Percentiles rank a stretch among this genome's conserved stretches.
Evolutionary conservation across 2,797 vertebrate species (phyloP).

Genomic region (Anolis apletophallus): DNA sequence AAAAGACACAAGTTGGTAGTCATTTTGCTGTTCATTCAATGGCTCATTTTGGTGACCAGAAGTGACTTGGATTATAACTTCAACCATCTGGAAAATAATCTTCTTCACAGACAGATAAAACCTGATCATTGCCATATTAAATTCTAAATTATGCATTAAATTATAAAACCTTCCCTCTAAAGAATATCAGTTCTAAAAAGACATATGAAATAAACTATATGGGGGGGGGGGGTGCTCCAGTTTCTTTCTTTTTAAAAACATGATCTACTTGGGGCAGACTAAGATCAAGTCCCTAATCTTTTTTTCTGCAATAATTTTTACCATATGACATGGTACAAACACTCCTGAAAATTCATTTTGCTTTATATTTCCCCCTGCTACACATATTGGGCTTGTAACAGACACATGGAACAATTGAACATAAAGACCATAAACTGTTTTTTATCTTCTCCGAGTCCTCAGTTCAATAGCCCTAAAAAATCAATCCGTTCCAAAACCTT

Average conservation of each 20-base stretch:
- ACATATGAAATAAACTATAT: constrained; percentile 57
- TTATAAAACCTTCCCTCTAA: constrained; percentile 60
- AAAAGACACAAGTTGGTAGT: constrained; percentile 56
- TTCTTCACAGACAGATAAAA: constrained; percentile 75
- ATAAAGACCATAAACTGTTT: constrained; percentile 58
- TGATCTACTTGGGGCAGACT: constrained; percentile 51
- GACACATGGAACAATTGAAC: constrained; percentile 43
- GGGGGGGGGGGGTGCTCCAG: constrained; percentile 59
- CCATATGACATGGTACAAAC: neutral
- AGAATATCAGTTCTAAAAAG: constrained; percentile 57
- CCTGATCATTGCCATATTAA: constrained; percentile 73
- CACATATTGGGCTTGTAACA: constrained; percentile 16
- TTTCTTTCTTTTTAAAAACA: constrained; percentile 4
- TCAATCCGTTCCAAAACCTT: constrained; percentile 65
- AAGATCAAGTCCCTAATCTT: constrained; percentile 51
- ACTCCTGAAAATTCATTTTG: constrained; percentile 46
- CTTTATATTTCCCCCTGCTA: constrained; percentile 18
- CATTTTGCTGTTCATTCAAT: constrained; percentile 63
- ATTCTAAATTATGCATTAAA: constrained; percentile 74
- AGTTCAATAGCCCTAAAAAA: constrained; percentile 70
- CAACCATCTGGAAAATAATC: constrained; percentile 75
- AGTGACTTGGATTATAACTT: constrained; percentile 72
- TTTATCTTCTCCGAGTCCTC: neutral
- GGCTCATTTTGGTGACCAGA: constrained; percentile 64
- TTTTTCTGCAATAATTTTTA: constrained; percentile 22